Evolutionary conservation across 1,140 invertebrate species (phyloP), one percentile per base, ranked within the genome.

Genomic region (Vanessa atalanta): DNA sequence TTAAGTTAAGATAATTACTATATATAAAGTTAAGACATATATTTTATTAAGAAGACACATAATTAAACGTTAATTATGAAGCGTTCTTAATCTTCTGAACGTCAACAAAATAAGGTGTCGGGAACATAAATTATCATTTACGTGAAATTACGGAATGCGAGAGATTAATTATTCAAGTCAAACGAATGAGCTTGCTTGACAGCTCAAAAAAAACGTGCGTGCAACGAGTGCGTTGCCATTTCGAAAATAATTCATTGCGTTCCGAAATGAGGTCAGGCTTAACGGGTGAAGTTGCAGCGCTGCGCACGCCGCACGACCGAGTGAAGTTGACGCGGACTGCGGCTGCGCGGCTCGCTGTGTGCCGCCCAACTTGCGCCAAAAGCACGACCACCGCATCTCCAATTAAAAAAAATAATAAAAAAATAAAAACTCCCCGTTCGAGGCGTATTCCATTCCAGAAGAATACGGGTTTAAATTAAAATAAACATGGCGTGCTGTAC

Each of bases 171-270:
- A 61, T 61, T 61, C 57, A 61, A 61, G 6, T 37, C 12, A 61
- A 69, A 69, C 48, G 63, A 73, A 64, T 37, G 47, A 47, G 16
- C 16, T 43, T 63, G 48, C n/a, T 31, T 70, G 57, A 63, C 57
- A 60, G 66, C 53, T 57, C 16, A 57, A 57, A 57, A 73, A 76
- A 70, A 69, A 66, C 67, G 67, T 76, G 77, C 76, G 68, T 80
- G 61, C 73, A 61, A 15, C 9, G 57, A 77, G 79, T 87, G 75
- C 85, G 82, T 86, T 88, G 85, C 82, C 85, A 87, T 90, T 89
- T 89, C 86, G 79, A 87, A 90, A 90, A 90, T 90, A 89, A 90
- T 89, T 88, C 83, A 84, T 85, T 77, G 79, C 81, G 76, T 72
- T 63, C 66, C 15, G 80, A 85, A 88, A 82, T 79, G 79, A 84